Evolutionary conservation across 2,113 vertebrate genomes (phyloP).

Genomic region (Phocoena phocoena): DNA sequence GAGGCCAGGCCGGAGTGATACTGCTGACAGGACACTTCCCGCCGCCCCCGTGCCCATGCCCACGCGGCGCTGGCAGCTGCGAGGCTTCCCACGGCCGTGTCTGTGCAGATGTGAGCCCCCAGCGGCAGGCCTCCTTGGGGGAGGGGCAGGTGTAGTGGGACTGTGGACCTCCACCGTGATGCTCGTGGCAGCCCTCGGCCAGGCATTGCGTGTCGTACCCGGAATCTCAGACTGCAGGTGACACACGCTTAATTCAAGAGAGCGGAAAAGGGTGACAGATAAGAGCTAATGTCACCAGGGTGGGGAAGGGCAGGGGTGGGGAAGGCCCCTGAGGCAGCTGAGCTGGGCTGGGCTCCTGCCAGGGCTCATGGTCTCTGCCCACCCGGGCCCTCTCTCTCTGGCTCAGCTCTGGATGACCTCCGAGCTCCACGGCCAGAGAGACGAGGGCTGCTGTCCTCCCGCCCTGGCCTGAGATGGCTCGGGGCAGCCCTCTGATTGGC

Average conservation of each 20-base stretch:
- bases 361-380: not conserved
- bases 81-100: not conserved
- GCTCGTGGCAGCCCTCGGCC: not conserved
- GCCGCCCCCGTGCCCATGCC: not conserved
- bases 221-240: not conserved
- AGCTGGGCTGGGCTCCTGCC: not conserved
- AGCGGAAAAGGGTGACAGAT: not conserved
- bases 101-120: not conserved
- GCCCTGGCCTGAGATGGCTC: not conserved
- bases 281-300: not conserved
- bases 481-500: not conserved
- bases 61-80: not conserved
- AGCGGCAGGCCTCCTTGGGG: no score
- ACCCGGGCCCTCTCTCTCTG: fast-evolving
- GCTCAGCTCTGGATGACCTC: not conserved
- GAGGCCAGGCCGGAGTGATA: not conserved
- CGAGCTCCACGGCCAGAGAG: not conserved
- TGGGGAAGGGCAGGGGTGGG: not conserved
- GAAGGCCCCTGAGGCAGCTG: not conserved
- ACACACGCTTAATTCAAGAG: not conserved
- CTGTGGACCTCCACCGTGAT: not conserved
- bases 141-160: not conserved
- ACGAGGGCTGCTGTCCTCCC: not conserved
- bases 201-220: fast-evolving
- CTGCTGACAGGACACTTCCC: not conserved